Evolutionary conservation across 2,113 vertebrate genomes (phyloP).

Genomic region (Tapirus terrestris): DNA sequence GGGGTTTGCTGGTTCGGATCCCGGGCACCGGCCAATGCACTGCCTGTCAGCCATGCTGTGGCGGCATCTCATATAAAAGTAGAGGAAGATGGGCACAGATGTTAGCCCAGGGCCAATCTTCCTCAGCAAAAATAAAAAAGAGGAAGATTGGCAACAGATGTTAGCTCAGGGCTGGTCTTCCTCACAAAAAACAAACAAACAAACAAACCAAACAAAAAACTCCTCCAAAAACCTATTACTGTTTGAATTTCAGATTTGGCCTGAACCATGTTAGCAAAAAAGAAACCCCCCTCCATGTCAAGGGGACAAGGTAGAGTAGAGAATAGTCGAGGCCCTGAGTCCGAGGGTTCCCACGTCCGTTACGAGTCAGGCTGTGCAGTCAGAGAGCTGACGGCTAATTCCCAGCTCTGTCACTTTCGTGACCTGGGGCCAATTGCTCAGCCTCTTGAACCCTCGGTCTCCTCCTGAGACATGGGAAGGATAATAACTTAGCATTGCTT

Average conservation of each 20-base stretch:
- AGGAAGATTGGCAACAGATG: no score
- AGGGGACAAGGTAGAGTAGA: neutral
- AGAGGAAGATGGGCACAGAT: no score
- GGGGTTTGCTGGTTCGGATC: no score
- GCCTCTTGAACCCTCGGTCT: neutral
- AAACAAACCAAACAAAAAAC: neutral
- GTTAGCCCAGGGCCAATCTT: no score
- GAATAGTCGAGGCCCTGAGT: neutral
- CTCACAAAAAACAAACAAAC: no score
- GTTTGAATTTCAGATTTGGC: slow-evolving; percentile 70
- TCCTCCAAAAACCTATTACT: slow-evolving; percentile 39
- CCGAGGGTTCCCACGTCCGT: neutral
- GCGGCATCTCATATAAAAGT: no score
- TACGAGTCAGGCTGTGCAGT: neutral
- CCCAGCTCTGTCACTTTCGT: neutral
- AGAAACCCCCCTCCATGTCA: slow-evolving; percentile 13
- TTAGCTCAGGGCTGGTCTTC: no score
- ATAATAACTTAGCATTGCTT: neutral
- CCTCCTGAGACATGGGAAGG: neutral
- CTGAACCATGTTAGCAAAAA: slow-evolving; percentile 62
- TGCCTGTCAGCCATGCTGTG: no score
- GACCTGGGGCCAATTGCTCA: neutral
- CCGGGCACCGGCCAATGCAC: no score
- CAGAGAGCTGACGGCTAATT: neutral
- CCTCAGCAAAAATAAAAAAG: no score